These are phyloP conservation scores for Tortrix viridana DNA, from an alignment of 2,888 invertebrate genomes.

Conservation along the genomic window DNA sequence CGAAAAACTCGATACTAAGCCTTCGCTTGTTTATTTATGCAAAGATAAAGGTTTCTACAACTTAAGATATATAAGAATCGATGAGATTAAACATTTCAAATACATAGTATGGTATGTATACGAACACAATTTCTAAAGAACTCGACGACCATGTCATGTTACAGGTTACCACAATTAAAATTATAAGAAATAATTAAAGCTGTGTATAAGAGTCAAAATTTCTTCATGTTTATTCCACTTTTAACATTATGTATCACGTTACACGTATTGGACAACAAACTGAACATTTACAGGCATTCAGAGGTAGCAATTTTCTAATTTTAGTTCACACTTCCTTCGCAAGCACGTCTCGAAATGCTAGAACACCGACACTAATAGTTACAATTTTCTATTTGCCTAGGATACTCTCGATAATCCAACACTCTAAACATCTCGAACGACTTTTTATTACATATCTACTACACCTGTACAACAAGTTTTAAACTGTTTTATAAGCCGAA, in stretches of 20 bases:
- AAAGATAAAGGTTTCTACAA: slow-evolving; percentile 12
- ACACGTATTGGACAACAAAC: slow-evolving; percentile 66
- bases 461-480: background rate
- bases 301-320: slow-evolving; percentile 77
- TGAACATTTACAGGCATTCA: slow-evolving; percentile 74
- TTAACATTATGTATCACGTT: slow-evolving; percentile 64
- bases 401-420: slow-evolving; percentile 29
- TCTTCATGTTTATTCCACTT: slow-evolving; percentile 72
- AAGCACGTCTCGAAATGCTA: slow-evolving; percentile 58
- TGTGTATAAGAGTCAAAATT: slow-evolving; percentile 61
- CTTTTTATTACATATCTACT: slow-evolving; percentile 11
- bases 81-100: slow-evolving; percentile 16
- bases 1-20: slow-evolving; percentile 8
- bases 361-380: slow-evolving; percentile 49
- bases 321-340: slow-evolving; percentile 48
- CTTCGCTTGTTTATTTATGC: slow-evolving; percentile 4
- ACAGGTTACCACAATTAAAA: slow-evolving; percentile 25
- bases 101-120: background rate
- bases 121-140: slow-evolving; percentile 11
- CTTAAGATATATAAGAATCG: slow-evolving; percentile 17
- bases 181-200: slow-evolving; percentile 34
- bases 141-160: slow-evolving; percentile 9
- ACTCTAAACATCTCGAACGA: slow-evolving; percentile 30
- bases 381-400: slow-evolving; percentile 36
- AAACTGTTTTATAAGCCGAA: background rate